These are phyloP conservation scores for Pseudachorutes palmiensis DNA, from an alignment of 1,140 invertebrate species.

Conservation along the genomic window DNA sequence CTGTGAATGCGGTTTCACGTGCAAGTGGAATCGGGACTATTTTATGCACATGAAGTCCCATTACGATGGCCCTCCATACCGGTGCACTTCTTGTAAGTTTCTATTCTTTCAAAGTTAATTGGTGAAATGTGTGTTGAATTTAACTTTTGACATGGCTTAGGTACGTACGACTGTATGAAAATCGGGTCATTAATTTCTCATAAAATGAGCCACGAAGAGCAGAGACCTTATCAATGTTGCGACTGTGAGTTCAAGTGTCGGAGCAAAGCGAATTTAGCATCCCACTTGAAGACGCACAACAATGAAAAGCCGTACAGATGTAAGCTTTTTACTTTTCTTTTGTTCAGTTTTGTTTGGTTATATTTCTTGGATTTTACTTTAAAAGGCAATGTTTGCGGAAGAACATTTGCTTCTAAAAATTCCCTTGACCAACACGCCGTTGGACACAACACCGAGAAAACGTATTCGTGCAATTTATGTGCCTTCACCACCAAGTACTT, in stretches of 20 bases:
- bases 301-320: conserved; percentile 42
- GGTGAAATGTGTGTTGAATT: background rate
- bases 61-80: conserved; percentile 55
- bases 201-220: conserved; percentile 49
- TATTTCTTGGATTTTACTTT: background rate
- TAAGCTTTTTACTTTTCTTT: conserved; percentile 31
- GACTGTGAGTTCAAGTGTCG: conserved; percentile 40
- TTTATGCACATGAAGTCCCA: conserved; percentile 57
- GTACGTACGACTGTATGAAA: conserved; percentile 44
- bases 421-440: conserved; percentile 53
- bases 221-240: conserved; percentile 45
- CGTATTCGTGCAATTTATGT: conserved; percentile 56
- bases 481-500: conserved; percentile 60
- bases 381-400: conserved; percentile 47
- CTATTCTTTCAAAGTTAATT: conserved; percentile 40
- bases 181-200: conserved; percentile 51
- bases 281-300: conserved; percentile 42
- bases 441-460: conserved; percentile 50
- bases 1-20: conserved; percentile 55
- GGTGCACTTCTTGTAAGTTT: conserved; percentile 56
- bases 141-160: conserved; percentile 17
- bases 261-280: conserved; percentile 39
- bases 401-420: conserved; percentile 50
- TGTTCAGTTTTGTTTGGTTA: conserved; percentile 3
- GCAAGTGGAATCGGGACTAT: conserved; percentile 56